Base-by-base conservation (phyloP, 2,113 vertebrate genomes). In the Mus pahari region DNA sequence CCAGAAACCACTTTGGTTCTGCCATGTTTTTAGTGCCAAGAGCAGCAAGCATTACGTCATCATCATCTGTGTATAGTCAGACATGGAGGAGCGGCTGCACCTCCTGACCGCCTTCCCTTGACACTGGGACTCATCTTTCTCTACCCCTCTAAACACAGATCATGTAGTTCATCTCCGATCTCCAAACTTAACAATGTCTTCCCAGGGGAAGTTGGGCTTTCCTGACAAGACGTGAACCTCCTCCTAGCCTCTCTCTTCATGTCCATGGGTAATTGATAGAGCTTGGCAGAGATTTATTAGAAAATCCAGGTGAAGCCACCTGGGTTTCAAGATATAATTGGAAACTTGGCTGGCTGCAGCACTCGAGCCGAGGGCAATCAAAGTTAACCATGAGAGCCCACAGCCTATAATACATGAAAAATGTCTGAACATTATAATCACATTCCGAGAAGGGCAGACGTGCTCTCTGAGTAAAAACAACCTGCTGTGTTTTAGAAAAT, bases 251-350 rank as follows among this genome's bases (percentile, higher is more conserved):
- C 66, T 96, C 88, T 42, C 42, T 92, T 6, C 1, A 42, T 24
- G 50, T 89, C 36, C 68, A 71, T 64, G 33, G 48, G 20, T 75
- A 39, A 73, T 70, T 92, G 58, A 74, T 58, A 93, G 81, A 94
- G 95, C 8, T 42, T 62, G 55, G 55, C 31, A 92, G 50, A 96
- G 36, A 86, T 95, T 90, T 78, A 45, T 97, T 86, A 96, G 92
- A 92, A 95, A 83, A 94, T 82, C 89, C 71, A 96, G 91, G 94
- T 92, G 90, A 97, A 96, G 60, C 77, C 89, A 97, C 93, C 97
- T 95, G 95, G 79, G 58, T 86, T 86, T 96, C 75, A 77, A 75
- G 26, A 90, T 79, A 92, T 77, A 53, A 96, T 82, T 70, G 55
- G 48, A 93, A 96, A 96, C 53, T 93, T 97, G 79, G 81, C 92